These are phyloP conservation scores for Pygoscelis adeliae DNA, from an alignment of 2,113 vertebrate species.

Conservation along the genomic window DNA sequence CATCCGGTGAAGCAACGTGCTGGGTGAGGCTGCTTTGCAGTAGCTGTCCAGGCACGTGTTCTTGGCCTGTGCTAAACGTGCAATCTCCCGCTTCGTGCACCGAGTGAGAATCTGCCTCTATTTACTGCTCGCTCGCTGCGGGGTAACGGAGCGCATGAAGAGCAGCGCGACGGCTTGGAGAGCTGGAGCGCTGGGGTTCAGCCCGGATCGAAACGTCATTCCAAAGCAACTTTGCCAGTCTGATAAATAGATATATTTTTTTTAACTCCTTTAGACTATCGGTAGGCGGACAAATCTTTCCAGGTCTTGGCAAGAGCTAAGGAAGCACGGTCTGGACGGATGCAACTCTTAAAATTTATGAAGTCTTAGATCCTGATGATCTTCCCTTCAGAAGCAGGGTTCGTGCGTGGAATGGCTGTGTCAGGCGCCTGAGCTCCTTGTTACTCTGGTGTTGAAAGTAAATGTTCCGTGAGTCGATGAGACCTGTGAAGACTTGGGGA, in stretches of 20 bases:
- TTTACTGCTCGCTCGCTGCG: background rate
- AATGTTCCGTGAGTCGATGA: background rate
- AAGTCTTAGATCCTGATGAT: background rate
- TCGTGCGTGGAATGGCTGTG: background rate
- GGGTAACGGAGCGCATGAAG: rapidly evolving
- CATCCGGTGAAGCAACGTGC: rapidly evolving
- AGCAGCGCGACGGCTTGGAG: rapidly evolving
- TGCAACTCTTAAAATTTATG: too few relatives aligned
- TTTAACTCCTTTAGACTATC: background rate
- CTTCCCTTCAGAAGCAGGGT: background rate
- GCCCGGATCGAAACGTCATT: background rate
- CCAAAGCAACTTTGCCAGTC: background rate
- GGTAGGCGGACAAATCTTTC: background rate
- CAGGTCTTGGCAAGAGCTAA: background rate
- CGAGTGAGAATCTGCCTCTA: rapidly evolving
- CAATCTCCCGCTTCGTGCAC: background rate
- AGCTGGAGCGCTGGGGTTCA: background rate
- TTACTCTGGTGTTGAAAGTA: background rate
- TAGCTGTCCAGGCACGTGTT: too few relatives aligned
- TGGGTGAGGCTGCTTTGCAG: too few relatives aligned
- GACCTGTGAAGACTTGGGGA: too few relatives aligned
- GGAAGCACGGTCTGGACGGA: background rate
- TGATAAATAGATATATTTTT: background rate
- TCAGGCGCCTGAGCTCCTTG: background rate
- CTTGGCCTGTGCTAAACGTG: background rate